Conservation (phyloP, 2,797 vertebrate genomes). For the Nothura maculosa region DNA sequence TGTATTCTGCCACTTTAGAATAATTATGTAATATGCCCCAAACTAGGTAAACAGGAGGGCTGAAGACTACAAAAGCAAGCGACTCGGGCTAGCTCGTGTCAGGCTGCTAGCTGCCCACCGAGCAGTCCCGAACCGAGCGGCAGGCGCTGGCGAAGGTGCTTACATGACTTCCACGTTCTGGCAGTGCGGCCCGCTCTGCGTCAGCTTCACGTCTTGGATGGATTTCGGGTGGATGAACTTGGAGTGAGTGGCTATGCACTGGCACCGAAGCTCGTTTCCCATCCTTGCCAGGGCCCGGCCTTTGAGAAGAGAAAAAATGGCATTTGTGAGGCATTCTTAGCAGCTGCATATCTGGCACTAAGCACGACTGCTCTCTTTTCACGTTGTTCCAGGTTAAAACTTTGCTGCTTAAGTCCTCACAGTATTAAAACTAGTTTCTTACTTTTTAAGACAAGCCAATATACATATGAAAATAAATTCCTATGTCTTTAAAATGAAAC, state of each 20-base stretch:
- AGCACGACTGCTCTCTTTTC: neutral
- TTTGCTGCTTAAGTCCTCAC: neutral
- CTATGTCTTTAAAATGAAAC: neutral
- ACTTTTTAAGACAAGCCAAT: neutral
- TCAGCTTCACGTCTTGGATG: slow-evolving; percentile 77
- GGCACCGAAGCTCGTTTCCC: slow-evolving; percentile 76
- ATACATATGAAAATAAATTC: neutral
- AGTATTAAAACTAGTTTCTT: rapidly evolving
- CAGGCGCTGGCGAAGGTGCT: slow-evolving; percentile 42
- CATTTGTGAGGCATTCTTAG: neutral
- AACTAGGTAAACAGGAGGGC: neutral
- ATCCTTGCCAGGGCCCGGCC: slow-evolving; percentile 8
- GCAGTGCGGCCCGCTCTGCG: slow-evolving; percentile 80
- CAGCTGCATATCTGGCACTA: rapidly evolving
- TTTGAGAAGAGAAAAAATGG: neutral
- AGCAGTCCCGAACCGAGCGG: neutral
- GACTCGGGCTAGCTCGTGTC: rapidly evolving
- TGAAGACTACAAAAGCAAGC: neutral
- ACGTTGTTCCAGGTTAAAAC: neutral
- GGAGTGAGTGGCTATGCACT: slow-evolving; percentile 70
- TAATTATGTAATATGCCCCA: neutral
- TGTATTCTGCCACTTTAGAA: neutral
- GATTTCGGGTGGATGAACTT: slow-evolving; percentile 46
- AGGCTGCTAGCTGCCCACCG: neutral
- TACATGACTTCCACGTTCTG: slow-evolving; percentile 80